These are phyloP conservation scores for Andrena dorsata DNA, from an alignment of 2,888 invertebrate species.

Conservation along the genomic window DNA sequence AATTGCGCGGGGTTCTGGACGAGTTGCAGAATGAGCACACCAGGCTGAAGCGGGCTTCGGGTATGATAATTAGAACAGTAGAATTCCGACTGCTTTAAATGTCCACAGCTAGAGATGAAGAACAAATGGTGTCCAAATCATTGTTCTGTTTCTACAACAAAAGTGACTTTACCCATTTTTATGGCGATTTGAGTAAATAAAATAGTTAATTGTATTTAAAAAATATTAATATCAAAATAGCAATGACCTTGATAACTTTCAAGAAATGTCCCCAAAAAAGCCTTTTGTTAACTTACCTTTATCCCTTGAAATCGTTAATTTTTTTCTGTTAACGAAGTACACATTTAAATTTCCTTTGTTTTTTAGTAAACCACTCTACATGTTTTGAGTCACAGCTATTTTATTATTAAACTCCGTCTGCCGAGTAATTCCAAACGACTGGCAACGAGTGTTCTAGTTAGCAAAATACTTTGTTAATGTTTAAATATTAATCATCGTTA, in stretches of 20 bases:
- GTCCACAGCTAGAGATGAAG: neutral
- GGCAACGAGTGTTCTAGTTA: neutral
- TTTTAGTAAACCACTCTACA: neutral
- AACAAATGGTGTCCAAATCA: neutral
- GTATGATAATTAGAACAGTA: conserved; percentile 27
- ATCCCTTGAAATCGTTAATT: no score
- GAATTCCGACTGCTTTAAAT: conserved; percentile 3
- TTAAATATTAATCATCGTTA: neutral
- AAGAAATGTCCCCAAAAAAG: no score
- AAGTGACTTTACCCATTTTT: no score
- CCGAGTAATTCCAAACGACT: neutral
- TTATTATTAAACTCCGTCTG: neutral
- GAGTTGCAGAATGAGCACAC: neutral
- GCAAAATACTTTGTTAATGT: neutral
- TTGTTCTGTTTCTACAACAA: neutral
- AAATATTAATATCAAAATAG: no score
- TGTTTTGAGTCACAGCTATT: neutral
- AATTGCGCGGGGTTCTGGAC: conserved; percentile 8
- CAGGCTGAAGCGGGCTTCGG: conserved; percentile 20
- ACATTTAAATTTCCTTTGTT: no score
- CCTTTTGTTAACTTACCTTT: no score
- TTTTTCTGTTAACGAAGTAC: no score
- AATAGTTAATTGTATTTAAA: no score
- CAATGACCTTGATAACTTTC: no score
- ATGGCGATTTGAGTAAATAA: no score